Conservation (phyloP, 2,888 invertebrate species). For the Cantharis flavilabris region DNA sequence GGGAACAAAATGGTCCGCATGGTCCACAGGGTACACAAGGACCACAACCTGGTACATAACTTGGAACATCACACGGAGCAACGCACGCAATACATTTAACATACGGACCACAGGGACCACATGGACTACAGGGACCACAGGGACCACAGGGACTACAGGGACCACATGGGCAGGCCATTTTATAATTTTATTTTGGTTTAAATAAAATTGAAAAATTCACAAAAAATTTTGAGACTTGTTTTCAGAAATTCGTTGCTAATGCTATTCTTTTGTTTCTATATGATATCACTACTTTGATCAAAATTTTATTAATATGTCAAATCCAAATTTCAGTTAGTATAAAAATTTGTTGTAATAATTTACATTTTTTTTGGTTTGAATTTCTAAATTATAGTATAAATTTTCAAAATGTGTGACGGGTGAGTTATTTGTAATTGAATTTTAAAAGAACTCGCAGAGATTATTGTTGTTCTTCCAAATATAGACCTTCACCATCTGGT, state of each 20-base stretch:
- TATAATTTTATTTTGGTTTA: not conserved
- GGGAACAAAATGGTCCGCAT: not conserved
- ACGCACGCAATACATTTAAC: not conserved
- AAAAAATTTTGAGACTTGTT: not conserved
- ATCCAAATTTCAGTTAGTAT: not conserved
- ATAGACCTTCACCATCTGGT: slow-evolving; percentile 5
- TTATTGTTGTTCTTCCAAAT: slow-evolving; percentile 8
- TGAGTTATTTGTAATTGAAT: slow-evolving; percentile 23
- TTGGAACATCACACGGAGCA: not conserved
- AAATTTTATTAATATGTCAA: not conserved
- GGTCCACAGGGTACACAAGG: not conserved
- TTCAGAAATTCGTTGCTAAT: not conserved
- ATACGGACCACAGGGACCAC: not conserved
- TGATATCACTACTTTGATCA: not conserved
- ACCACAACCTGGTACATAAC: not conserved
- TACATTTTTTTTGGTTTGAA: slow-evolving; percentile 1
- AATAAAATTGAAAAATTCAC: not conserved
- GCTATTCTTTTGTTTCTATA: not conserved
- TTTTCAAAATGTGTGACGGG: slow-evolving; percentile 13
- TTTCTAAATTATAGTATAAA: slow-evolving; percentile 3
- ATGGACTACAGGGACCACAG: not conserved
- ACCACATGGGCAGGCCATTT: not conserved
- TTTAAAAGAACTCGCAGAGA: slow-evolving; percentile 30
- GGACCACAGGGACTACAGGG: not conserved
- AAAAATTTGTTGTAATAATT: not conserved